Evolutionary conservation across 2,113 vertebrate species (phyloP).

Genomic region (Chiloscyllium plagiosum): DNA sequence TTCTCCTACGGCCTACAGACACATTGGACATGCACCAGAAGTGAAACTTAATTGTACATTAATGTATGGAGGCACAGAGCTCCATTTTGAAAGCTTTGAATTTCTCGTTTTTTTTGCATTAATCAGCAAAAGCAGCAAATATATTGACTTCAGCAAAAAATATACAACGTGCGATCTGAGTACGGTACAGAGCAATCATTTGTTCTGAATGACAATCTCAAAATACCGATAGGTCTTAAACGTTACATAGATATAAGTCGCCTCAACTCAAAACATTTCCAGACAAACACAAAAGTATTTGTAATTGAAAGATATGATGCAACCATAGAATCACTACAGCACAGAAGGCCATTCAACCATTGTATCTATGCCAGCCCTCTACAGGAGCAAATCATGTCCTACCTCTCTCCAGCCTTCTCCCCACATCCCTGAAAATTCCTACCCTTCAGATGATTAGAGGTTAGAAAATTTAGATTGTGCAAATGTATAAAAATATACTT

Average conservation of each 20-base stretch:
- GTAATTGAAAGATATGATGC: neutral
- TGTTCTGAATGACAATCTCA: neutral
- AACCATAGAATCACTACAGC: neutral
- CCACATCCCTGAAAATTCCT: no score
- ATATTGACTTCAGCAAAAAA: slow-evolving; percentile 7
- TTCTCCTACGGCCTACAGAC: slow-evolving; percentile 6
- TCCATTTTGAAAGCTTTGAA: neutral
- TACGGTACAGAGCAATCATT: neutral
- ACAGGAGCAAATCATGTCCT: no score
- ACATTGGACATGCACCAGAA: neutral
- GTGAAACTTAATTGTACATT: slow-evolving; percentile 2
- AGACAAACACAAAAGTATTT: neutral
- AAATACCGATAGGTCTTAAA: neutral
- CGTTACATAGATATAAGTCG: neutral
- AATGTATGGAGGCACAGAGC: neutral
- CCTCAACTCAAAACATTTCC: neutral
- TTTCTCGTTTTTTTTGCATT: neutral
- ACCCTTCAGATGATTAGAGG: no score
- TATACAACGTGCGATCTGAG: neutral
- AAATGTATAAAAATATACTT: neutral
- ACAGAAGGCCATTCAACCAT: no score
- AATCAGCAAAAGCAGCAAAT: slow-evolving; percentile 6
- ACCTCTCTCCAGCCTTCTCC: no score
- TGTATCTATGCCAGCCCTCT: no score
- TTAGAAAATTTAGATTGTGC: neutral